Conservation (phyloP, 2,113 vertebrate species). For the Mystacornis crossleyi region DNA sequence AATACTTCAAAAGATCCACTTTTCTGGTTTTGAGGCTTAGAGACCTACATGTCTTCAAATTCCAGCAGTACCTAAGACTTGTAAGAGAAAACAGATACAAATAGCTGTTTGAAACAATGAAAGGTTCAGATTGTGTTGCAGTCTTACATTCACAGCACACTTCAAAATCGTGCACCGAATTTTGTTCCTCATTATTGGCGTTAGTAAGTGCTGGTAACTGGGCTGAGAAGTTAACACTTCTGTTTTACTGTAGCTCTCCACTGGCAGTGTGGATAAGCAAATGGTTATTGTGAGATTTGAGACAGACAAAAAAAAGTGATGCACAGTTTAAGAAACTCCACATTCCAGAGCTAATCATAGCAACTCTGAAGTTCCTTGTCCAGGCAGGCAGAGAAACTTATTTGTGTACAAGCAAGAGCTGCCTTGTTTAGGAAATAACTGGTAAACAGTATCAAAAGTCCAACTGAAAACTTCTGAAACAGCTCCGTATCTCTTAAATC, state of each 20-base stretch:
- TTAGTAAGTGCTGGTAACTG: neutral
- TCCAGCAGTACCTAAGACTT: neutral
- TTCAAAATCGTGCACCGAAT: neutral
- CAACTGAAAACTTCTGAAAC: neutral
- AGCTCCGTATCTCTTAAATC: neutral
- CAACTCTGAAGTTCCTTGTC: neutral
- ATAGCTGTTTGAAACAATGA: neutral
- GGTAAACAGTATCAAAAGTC: neutral
- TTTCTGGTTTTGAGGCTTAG: neutral
- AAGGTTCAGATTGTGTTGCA: neutral
- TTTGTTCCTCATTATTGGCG: neutral
- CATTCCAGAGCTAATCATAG: constrained; percentile 22
- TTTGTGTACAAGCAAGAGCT: neutral
- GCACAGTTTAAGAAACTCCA: neutral
- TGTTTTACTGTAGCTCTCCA: neutral
- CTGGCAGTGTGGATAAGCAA: neutral
- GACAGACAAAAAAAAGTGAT: neutral
- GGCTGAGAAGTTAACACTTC: neutral
- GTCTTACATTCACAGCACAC: neutral
- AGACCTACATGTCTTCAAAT: neutral
- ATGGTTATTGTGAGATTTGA: neutral
- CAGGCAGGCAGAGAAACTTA: neutral
- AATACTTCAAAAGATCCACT: neutral
- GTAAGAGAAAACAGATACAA: neutral
- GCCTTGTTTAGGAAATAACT: neutral